A percentile compares a stretch with the other conserved stretches of the same genome.
Evolutionary conservation across 2,888 invertebrate species (phyloP).

Genomic region (Buathra laborator): DNA sequence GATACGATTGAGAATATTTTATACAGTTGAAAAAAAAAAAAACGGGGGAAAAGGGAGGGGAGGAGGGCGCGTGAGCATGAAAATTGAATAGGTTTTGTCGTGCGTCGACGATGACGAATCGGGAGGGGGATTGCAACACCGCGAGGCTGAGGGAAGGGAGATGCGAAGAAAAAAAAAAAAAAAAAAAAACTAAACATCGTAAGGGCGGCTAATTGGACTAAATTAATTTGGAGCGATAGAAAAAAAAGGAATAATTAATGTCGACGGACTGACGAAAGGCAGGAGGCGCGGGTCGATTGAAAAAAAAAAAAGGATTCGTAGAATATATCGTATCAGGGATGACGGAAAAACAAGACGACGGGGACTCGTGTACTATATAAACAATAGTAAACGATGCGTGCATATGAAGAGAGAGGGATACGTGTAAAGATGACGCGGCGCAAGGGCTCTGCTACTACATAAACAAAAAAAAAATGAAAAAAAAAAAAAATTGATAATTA

Average conservation of each 20-base stretch:
- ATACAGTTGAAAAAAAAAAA: slow-evolving; percentile 82
- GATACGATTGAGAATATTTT: slow-evolving; percentile 85
- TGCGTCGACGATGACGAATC: slow-evolving; percentile 72
- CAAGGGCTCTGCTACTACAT: slow-evolving; percentile 46
- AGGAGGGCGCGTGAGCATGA: slow-evolving; percentile 72
- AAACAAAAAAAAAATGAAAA: not conserved
- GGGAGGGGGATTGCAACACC: slow-evolving; percentile 34
- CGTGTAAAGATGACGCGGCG: slow-evolving; percentile 23
- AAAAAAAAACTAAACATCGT: slow-evolving; percentile 25
- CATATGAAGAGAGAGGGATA: slow-evolving; percentile 13
- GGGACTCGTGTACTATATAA: slow-evolving; percentile 17
- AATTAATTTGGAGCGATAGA: slow-evolving; percentile 34
- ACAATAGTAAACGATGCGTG: slow-evolving; percentile 3
- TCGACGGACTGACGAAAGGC: slow-evolving; percentile 9
- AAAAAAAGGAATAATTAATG: slow-evolving; percentile 30
- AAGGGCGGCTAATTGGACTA: slow-evolving; percentile 46
- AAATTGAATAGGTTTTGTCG: slow-evolving; percentile 72
- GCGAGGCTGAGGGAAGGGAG: slow-evolving; percentile 31
- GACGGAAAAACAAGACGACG: slow-evolving; percentile 25
- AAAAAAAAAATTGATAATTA: not conserved
- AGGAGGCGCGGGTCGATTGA: not conserved
- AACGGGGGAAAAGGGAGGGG: slow-evolving; percentile 28
- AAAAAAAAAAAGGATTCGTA: not conserved
- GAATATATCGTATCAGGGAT: slow-evolving; percentile 51
- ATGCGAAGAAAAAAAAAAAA: slow-evolving; percentile 29